Percentiles rank a stretch among this genome's conserved stretches.
phyloP scores from a whole-genome alignment of 2,113 vertebrate genomes.

The Lagopus muta region DNA sequence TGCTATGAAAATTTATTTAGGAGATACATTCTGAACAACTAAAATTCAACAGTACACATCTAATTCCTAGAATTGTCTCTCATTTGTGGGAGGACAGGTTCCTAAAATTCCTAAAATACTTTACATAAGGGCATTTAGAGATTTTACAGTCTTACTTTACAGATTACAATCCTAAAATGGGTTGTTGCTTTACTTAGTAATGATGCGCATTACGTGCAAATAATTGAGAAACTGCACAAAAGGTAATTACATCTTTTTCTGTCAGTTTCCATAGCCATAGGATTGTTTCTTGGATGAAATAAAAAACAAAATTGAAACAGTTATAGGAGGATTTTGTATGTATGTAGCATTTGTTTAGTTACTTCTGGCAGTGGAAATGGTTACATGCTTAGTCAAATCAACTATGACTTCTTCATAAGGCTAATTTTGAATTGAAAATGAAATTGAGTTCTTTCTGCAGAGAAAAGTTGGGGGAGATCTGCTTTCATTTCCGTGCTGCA shows the following conservation, averaged over 20 bases:
- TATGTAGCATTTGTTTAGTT: neutral
- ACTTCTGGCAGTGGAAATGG: neutral
- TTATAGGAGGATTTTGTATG: neutral
- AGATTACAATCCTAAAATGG: neutral
- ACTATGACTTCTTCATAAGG: neutral
- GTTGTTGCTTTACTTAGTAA: neutral
- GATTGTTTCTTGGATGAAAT: neutral
- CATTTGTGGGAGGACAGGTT: neutral
- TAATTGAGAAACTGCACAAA: neutral
- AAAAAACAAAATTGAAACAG: neutral
- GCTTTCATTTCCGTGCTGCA: neutral
- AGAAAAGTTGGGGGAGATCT: neutral
- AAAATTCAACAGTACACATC: neutral
- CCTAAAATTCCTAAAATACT: neutral
- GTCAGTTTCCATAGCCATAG: neutral
- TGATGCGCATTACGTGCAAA: neutral
- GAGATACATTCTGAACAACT: neutral
- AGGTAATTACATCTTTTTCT: neutral
- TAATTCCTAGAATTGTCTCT: neutral
- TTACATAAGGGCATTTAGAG: neutral
- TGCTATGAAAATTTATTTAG: neutral
- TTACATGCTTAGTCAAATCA: neutral
- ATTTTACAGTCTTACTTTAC: neutral
- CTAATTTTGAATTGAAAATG: neutral
- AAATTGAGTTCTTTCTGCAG: neutral